Base-by-base conservation (phyloP, 2,797 vertebrate species). In the Helicolenus hilgendorfi region DNA sequence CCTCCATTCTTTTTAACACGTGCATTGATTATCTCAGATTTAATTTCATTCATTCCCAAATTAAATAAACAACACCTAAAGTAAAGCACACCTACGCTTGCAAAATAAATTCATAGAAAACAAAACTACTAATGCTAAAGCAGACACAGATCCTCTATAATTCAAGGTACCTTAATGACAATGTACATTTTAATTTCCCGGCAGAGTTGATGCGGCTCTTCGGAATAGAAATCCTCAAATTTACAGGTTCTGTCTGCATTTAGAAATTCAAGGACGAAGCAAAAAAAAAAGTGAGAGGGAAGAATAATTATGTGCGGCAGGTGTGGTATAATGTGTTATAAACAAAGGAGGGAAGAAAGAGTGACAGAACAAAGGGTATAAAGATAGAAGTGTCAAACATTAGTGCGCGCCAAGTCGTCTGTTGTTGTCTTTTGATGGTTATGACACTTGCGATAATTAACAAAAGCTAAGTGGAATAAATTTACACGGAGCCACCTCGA, bases 381-480 rank as follows among this genome's bases (percentile, higher is more conserved):
- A 93, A 94, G 91, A 92, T 90, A 93, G 92, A 94, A n/a, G 93
- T 92, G 92, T 93, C 92, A 93, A 95, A 93, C 91, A 86, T 85
- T 74, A 86, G 77, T 69, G 68, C 13, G 70, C 13, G 90, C 86
- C 89, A 85, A 89, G 83, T 94, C 84, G 73, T 93, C 91, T 94
- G 91, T 94, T 96, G 94, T 95, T 94, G 89, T 94, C 90, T 94
- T 88, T 85, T 95, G 95, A 96, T 93, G 93, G 85, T 94, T 94
- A 79, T 95, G 96, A 96, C 95, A 95, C 95, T 87, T 93, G 92
- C 91, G 91, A 95, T 95, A 96, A 96, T 96, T 95, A 94, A 89
- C 90, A 83, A 92, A 89, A 93, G 91, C 84, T 87, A 90, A 89
- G 71, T 88, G 81, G 87, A 93, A 95, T 85, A 80, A 53, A 86